Base-by-base conservation (phyloP, 2,113 vertebrate genomes). In the Lophius piscatorius region DNA sequence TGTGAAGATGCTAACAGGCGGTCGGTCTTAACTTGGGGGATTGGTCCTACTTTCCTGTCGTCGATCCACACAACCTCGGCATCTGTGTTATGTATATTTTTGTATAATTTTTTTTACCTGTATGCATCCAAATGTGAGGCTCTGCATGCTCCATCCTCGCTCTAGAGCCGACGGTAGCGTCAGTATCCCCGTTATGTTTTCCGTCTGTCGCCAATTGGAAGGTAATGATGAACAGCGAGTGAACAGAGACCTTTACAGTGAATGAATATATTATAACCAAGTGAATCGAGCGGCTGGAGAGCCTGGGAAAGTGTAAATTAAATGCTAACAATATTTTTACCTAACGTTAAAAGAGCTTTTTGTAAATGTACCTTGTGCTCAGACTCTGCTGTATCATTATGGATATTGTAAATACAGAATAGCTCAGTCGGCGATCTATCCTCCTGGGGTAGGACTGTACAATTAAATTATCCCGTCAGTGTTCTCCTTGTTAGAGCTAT, bases 281-380 rank as follows among this genome's bases (percentile, higher is more conserved):
- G 81, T 74, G 82, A 79, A 76, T 86, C 47, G n/a, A 63, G 31
- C 70, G 78, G 71, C 63, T 61, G 69, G 72, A 70, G 36, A 59
- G 73, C 68, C 63, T 70, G 66, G 61, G 69, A 81, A 70, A 62
- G 74, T 90, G 89, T 90, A 89, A 85, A 89, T 88, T 88, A 81
- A 88, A 88, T 84, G 81, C 74, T 82, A 73, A 82, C 76, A 64
- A 81, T 90, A 90, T 90, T 91, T 91, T 90, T 88, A 90, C 78
- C 79, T 70, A 74, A 87, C 70, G 76, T 86, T 83, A 85, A 80
- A 68, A 67, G 87, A 74, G 90, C 88, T 85, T 90, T 92, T 92
- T 92, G 93, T 93, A 93, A 92, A 91, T 94, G 92, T 93, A 91
- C 82, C 88, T 87, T 63, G 93, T 95, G 93, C 94, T 92, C 88